Conservation (phyloP, 2,113 vertebrate genomes). For the Azemiops feae region DNA sequence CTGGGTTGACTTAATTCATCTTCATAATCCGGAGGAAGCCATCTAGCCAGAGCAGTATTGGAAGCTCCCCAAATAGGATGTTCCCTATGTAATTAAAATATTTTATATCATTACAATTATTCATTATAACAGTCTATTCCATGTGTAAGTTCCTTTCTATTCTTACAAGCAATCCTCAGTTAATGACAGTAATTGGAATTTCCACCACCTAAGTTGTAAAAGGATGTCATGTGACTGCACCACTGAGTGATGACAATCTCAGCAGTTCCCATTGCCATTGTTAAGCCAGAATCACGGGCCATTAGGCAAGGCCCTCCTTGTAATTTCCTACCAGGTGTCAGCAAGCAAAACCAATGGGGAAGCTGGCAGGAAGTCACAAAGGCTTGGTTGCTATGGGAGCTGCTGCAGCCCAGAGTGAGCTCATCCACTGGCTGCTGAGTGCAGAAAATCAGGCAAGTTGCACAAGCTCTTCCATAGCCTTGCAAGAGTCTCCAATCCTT, state of each 20-base stretch:
- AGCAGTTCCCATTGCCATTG: not conserved
- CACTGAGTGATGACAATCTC: not conserved
- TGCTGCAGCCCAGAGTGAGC: not conserved
- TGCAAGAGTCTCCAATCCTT: not conserved
- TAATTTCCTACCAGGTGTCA: not conserved
- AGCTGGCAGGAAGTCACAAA: not conserved
- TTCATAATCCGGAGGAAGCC: slow-evolving; percentile 92
- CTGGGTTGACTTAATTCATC: slow-evolving; percentile 85
- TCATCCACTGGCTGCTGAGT: not conserved
- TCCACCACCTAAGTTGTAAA: not conserved
- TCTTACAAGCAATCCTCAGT: not conserved
- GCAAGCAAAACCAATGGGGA: not conserved
- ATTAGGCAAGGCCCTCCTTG: not conserved
- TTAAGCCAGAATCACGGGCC: not conserved
- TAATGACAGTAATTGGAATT: not conserved
- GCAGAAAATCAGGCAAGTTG: not conserved
- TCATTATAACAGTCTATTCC: not conserved
- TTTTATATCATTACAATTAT: not conserved
- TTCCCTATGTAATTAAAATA: slow-evolving; percentile 68
- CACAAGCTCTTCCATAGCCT: not conserved
- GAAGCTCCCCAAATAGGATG: slow-evolving; percentile 89
- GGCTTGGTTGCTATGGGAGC: not conserved
- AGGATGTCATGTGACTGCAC: not conserved
- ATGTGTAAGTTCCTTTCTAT: not conserved
- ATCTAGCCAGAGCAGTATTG: slow-evolving; percentile 82